Evolutionary conservation across 2,113 vertebrate genomes (phyloP).

Genomic region (Platycercus adscitus): DNA sequence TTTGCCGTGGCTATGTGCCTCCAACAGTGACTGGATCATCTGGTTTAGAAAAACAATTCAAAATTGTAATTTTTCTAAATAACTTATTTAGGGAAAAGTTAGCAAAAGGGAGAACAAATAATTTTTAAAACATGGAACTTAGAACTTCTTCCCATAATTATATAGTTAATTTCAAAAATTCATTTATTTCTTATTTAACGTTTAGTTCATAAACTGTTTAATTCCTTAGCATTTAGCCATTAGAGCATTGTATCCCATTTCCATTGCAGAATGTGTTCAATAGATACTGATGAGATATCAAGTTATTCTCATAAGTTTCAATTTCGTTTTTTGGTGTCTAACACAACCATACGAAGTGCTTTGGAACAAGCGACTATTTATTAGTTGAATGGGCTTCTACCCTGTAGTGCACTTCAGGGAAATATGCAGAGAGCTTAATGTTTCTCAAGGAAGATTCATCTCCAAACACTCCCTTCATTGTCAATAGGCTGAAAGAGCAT

Average conservation of each 20-base stretch:
- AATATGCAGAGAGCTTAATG: not conserved
- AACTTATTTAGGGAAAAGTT: not conserved
- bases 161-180: not conserved
- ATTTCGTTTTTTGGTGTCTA: not conserved
- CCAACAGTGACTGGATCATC: conserved; percentile 94
- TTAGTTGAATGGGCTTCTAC: not conserved
- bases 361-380: not conserved
- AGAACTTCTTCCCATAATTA: not conserved
- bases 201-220: not conserved
- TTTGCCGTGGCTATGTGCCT: conserved; percentile 91
- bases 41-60: conserved; percentile 77
- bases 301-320: not conserved
- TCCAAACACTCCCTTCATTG: not conserved
- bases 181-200: not conserved
- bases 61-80: conserved; percentile 58
- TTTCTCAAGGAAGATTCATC: conserved; percentile 32
- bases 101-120: not conserved
- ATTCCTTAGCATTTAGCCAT: not conserved
- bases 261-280: not conserved
- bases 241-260: not conserved
- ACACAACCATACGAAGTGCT: not conserved
- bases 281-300: not conserved
- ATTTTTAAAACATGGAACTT: not conserved
- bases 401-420: not conserved
- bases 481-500: not conserved